Percentiles rank a stretch among this genome's conserved stretches.
phyloP scores from a whole-genome alignment of 2,888 invertebrate genomes.

The Pseudococcus jackbeardsleyi region DNA sequence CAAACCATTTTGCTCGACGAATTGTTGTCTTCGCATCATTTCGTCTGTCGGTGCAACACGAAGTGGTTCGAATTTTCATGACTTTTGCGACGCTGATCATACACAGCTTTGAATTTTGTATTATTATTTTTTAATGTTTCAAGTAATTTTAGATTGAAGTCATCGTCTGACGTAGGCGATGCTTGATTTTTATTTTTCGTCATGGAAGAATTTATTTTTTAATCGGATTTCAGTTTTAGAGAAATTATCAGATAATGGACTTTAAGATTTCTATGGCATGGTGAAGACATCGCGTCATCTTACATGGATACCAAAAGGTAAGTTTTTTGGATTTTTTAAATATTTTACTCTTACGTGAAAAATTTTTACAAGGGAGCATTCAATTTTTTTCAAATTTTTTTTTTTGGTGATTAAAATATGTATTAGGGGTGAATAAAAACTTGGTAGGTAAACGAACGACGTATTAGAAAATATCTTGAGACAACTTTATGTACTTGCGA shows the following conservation, averaged over 20 bases:
- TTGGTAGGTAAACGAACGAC: background rate
- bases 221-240: constrained; percentile 18
- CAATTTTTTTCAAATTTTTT: background rate
- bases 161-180: constrained; percentile 34
- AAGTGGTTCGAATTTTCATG: constrained; percentile 61
- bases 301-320: constrained; percentile 34
- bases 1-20: constrained; percentile 60
- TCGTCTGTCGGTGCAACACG: constrained; percentile 60
- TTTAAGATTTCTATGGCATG: background rate
- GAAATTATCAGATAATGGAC: constrained; percentile 23
- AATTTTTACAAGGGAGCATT: background rate
- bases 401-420: background rate
- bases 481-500: background rate
- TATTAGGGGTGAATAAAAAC: background rate
- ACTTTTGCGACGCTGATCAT: constrained; percentile 49
- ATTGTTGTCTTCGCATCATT: constrained; percentile 62
- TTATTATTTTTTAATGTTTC: background rate
- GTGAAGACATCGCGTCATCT: background rate
- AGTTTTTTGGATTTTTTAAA: background rate
- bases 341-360: background rate
- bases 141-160: background rate
- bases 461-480: background rate
- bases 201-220: constrained; percentile 24
- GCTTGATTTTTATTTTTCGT: background rate
- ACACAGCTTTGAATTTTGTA: constrained; percentile 16